Evolutionary conservation across 2,113 vertebrate species (phyloP), one percentile per base, ranked within the genome.

Genomic region (Passer domesticus): DNA sequence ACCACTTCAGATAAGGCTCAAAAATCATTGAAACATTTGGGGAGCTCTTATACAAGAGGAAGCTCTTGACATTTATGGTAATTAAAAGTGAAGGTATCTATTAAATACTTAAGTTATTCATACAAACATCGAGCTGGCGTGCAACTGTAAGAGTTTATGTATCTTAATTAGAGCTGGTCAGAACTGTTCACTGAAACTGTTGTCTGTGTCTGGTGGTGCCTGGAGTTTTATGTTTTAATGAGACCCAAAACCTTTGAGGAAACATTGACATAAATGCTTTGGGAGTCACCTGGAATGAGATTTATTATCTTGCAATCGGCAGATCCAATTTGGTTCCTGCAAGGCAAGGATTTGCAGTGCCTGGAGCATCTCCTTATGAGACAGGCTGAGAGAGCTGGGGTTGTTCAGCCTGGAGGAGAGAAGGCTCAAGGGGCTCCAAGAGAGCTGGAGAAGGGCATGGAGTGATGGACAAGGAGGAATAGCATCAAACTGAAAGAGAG

Each of bases 31-130:
- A 93, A 94, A 89, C 77, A 43, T 96, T 96, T 93, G 83, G 92
- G 89, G 89, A 90, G 84, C 95, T 96, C 87, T 96, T 89, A 90
- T 47, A 56, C 68, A 77, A 55, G 85, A 81, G 86, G 83, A 97
- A 95, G 46, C 95, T 94, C 95, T 97, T 97, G 95, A 96, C 96
- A 96, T 97, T 97, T 97, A 22, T 94, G 89, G 60, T 96, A 97
- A 96, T 97, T 97, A 92, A 91, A 96, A 96, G 89, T 69, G 67
- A 91, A 95, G 87, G 63, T 95, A 62, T 67, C 89, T 97, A 89
- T 87, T 94, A 97, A 95, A 92, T 95, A 87, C 94, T 94, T 66
- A 59, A 82, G 67, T 83, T 92, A 39, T 77, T 95, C 69, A 59
- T 90, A 90, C 89, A 87, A 96, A 89, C 72, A 78, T 41, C 73